Percentiles rank a stretch among this genome's conserved stretches.
Conservation (phyloP, 2,888 invertebrate species). For the Xanthorhoe designata region DNA sequence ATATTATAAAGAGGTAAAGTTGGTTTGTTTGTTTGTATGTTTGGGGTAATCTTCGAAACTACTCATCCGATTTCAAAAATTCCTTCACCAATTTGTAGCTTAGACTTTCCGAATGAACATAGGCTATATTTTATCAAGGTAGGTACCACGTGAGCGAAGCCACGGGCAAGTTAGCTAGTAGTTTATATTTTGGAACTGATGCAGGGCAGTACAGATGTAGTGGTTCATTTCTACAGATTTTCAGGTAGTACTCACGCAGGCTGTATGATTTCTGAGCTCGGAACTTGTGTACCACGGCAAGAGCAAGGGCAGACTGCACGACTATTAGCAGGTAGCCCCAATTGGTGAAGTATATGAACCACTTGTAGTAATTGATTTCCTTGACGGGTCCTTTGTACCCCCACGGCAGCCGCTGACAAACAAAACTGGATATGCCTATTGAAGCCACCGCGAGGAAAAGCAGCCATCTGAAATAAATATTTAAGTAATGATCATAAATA, state of each 20-base stretch:
- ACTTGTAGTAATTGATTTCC: constrained; percentile 83
- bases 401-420: constrained; percentile 70
- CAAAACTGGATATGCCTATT: constrained; percentile 75
- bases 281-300: constrained; percentile 80
- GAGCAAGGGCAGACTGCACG: constrained; percentile 84
- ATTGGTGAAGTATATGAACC: constrained; percentile 91
- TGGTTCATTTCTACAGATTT: background rate
- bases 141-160: too few species aligned
- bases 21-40: too few species aligned
- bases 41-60: too few species aligned
- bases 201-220: too few species aligned
- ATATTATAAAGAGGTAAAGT: too few species aligned
- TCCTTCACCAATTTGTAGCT: too few species aligned
- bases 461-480: constrained; percentile 74
- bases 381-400: constrained; percentile 66
- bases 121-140: too few species aligned
- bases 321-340: constrained; percentile 88
- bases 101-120: too few species aligned
- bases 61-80: too few species aligned
- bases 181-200: too few species aligned
- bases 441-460: constrained; percentile 81
- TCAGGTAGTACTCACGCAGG: constrained; percentile 59
- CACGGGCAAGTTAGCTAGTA: too few species aligned
- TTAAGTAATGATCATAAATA: too few species aligned
- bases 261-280: constrained; percentile 61